Evolutionary conservation across 2,888 invertebrate genomes (phyloP), one percentile per base, ranked within the genome.

Genomic region (Odontocerum albicorne): DNA sequence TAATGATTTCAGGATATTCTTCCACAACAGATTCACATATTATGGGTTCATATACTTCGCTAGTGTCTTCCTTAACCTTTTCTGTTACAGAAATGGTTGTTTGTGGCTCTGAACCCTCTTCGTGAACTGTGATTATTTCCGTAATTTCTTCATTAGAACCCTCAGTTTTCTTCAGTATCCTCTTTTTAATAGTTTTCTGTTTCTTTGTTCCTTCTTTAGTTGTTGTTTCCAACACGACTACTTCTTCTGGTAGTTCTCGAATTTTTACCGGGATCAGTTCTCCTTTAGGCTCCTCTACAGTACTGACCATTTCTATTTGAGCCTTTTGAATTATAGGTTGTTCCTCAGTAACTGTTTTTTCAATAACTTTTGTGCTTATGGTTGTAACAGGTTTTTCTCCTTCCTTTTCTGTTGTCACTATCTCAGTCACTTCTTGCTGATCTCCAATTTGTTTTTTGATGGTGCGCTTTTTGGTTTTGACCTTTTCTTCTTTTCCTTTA

Each of bases 1-100:
- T 62, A 75, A 75, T 61, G 74, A 75, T 12, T 70, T 70, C 4
- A 72, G 68, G 56, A 72, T 76, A 10, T 72, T 75, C 12, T 68
- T 69, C 2, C n/a, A 59, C 8, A 6, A 13, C 19, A 27, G 31
- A 27, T 12, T 10, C 10, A n/a, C 20, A 12, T 33, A 17, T 43
- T 15, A n/a, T n/a, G n/a, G n/a, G n/a, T n/a, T n/a, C n/a, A n/a
- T n/a, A n/a, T n/a, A n/a, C n/a, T n/a, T n/a, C n/a, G n/a, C n/a
- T n/a, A n/a, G n/a, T n/a, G n/a, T n/a, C n/a, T n/a, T n/a, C n/a
- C n/a, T n/a, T n/a, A n/a, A 35, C 39, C 38, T 61, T 45, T 43
- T 43, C 43, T 12, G 50, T 69, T 27, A 63, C 64, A 1, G 64
- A 64, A 58, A 67, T 69, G 50, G 52, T 40, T 60, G 64, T 55